Percentiles rank a stretch among this genome's conserved stretches.
phyloP scores from a whole-genome alignment of 2,113 vertebrate species.

The Mungos mungo region DNA sequence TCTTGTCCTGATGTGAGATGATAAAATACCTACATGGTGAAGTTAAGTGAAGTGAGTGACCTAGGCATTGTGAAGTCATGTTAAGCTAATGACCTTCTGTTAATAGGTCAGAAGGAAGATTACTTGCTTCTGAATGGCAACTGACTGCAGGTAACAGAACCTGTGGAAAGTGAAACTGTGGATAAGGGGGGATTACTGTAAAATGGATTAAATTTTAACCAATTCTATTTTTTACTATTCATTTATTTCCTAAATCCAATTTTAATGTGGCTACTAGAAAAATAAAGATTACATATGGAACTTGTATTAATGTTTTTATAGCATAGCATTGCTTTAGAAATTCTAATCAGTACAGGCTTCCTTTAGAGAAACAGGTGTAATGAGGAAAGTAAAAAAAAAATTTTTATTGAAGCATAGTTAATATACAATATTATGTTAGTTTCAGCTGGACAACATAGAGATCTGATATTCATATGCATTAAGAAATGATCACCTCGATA shows the following conservation, averaged over 20 bases:
- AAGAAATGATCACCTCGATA: background rate
- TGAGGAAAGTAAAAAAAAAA: background rate
- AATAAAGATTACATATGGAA: background rate
- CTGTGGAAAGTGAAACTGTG: background rate
- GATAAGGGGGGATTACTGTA: background rate
- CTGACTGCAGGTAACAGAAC: background rate
- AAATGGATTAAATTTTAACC: background rate
- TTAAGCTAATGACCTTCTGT: background rate
- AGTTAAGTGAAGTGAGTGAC: background rate
- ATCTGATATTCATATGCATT: background rate
- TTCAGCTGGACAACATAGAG: background rate
- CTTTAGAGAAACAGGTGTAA: background rate
- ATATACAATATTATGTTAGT: background rate
- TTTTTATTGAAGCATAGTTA: background rate
- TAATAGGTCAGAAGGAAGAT: background rate
- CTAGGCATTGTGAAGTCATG: accelerated
- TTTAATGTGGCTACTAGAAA: background rate
- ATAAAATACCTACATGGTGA: background rate
- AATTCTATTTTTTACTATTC: too few species aligned
- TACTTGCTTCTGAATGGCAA: background rate
- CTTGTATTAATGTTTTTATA: background rate
- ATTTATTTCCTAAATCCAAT: background rate
- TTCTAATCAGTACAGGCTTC: background rate
- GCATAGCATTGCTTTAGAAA: background rate
- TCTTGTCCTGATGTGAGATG: background rate